A percentile compares a stretch with the other conserved stretches of the same genome.
These are phyloP conservation scores for Pterostichus niger DNA, from an alignment of 2,888 invertebrate genomes.

Conservation along the genomic window DNA sequence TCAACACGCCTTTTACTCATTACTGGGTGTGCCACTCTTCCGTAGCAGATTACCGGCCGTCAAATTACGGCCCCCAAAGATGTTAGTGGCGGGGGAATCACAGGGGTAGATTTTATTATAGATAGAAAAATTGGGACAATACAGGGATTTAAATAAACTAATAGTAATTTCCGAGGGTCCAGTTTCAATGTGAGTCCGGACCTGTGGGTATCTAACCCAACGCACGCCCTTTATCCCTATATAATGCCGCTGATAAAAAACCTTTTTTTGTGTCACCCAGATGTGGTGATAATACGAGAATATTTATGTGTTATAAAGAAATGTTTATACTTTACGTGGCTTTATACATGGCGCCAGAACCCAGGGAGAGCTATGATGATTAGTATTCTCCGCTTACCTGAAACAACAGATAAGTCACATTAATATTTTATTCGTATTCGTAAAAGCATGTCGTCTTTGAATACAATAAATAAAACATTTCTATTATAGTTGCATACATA, in stretches of 20 bases:
- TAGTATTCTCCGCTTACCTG: constrained; percentile 58
- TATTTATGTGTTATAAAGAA: constrained; percentile 51
- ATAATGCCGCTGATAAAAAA: constrained; percentile 28
- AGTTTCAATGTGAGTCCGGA: background rate
- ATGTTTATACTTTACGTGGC: constrained; percentile 54
- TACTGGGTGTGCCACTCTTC: no score
- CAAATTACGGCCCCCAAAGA: no score
- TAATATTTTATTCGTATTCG: constrained; percentile 50
- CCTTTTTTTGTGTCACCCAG: constrained; percentile 24
- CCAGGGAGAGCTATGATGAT: constrained; percentile 6
- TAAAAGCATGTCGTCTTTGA: constrained; percentile 6
- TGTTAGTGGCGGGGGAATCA: no score
- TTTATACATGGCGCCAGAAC: constrained; percentile 37
- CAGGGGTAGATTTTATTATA: no score
- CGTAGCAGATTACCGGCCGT: no score
- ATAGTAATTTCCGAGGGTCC: no score
- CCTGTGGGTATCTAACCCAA: background rate
- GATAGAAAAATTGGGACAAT: no score
- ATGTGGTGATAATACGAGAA: background rate
- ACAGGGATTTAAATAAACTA: no score
- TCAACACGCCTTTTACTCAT: no score
- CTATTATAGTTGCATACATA: constrained; percentile 40
- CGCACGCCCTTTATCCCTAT: background rate
- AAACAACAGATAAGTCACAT: constrained; percentile 51
- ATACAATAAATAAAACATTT: constrained; percentile 43